A percentile compares a stretch with the other conserved stretches of the same genome.
Conservation (phyloP, 1,140 invertebrate genomes). For the Luehdorfia chinensis region DNA sequence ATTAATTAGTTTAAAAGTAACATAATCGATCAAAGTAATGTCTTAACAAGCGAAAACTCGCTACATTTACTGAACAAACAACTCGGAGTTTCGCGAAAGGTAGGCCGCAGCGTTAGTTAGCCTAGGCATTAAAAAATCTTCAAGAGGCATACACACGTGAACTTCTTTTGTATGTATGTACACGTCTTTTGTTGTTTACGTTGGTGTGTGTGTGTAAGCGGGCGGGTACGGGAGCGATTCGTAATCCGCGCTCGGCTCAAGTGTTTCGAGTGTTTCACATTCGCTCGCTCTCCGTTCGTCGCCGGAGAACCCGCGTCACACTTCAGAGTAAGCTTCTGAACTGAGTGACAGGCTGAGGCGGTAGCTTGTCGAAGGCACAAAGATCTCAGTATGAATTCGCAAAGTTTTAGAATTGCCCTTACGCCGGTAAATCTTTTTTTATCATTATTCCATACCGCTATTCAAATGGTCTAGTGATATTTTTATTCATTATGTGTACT, state of each 20-base stretch:
- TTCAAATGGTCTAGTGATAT: no score
- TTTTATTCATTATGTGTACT: no score
- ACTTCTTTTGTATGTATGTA: constrained; percentile 25
- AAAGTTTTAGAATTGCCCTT: no score
- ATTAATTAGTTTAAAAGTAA: no score
- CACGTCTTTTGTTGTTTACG: constrained; percentile 46
- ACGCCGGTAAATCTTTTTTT: no score
- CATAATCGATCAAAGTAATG: neutral
- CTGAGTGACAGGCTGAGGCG: constrained; percentile 18
- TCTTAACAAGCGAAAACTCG: constrained; percentile 5
- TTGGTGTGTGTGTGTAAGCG: constrained; percentile 21
- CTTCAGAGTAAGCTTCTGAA: constrained; percentile 23
- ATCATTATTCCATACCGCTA: no score
- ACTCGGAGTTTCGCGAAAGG: constrained; percentile 2
- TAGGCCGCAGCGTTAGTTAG: constrained; percentile 16
- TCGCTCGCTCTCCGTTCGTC: constrained; percentile 52
- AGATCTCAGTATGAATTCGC: no score
- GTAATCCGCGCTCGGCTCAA: constrained; percentile 52
- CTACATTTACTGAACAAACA: neutral
- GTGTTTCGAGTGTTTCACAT: constrained; percentile 54
- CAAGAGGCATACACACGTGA: constrained; percentile 7
- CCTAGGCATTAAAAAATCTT: constrained; percentile 15
- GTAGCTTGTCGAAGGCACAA: no score
- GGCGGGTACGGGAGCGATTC: constrained; percentile 27
- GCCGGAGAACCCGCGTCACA: constrained; percentile 42